A percentile compares a stretch with the other conserved stretches of the same genome.
phyloP scores from a whole-genome alignment of 2,888 invertebrate species.

The Scrobipalpa atriplicella region DNA sequence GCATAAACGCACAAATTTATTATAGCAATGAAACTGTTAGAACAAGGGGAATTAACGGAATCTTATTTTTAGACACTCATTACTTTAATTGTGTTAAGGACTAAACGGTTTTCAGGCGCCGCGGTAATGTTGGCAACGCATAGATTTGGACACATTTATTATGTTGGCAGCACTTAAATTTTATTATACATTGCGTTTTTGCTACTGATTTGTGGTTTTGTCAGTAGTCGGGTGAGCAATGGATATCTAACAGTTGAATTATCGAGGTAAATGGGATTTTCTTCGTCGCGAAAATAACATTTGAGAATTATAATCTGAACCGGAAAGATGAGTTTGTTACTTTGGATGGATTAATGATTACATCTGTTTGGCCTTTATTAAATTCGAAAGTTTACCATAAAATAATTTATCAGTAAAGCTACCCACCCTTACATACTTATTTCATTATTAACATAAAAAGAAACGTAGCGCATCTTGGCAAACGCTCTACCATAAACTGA shows the following conservation, averaged over 20 bases:
- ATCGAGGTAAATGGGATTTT: constrained; percentile 24
- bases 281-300: constrained; percentile 24
- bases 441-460: too few relatives aligned
- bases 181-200: constrained; percentile 20
- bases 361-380: background rate
- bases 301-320: constrained; percentile 9
- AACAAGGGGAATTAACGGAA: constrained; percentile 54
- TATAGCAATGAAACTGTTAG: constrained; percentile 53
- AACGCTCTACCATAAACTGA: constrained; percentile 23
- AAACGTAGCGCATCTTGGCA: constrained; percentile 1
- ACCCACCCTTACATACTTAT: too few relatives aligned
- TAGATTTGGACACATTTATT: constrained; percentile 25
- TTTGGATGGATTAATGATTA: constrained; percentile 14
- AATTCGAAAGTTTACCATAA: too few relatives aligned
- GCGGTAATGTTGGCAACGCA: constrained; percentile 26
- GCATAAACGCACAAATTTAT: constrained; percentile 44
- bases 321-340: constrained; percentile 15
- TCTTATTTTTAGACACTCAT: constrained; percentile 66
- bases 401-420: background rate
- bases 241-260: constrained; percentile 22
- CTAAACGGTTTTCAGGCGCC: constrained; percentile 38
- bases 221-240: constrained; percentile 9
- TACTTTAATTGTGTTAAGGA: constrained; percentile 72
- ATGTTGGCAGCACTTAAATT: constrained; percentile 22
- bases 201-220: constrained; percentile 14